phyloP scores from a whole-genome alignment of 92 coral and sea anemone species.

The Parazoanthus swiftii region DNA sequence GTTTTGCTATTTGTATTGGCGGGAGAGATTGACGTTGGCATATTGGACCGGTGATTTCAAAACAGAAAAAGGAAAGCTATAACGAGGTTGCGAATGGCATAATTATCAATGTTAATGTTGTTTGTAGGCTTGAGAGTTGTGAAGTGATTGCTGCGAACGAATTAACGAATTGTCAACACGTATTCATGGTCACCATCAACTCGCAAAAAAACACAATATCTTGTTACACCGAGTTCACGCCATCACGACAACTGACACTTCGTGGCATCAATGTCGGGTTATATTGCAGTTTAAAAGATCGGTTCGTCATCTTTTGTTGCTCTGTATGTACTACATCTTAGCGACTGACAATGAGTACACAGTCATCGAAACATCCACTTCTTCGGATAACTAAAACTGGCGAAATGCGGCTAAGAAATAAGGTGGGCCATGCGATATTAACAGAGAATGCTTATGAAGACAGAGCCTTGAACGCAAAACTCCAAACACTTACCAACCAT shows the following conservation, averaged over 20 bases:
- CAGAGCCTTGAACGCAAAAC: slow-evolving; percentile 70
- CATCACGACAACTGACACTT: background rate
- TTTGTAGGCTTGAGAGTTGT: background rate
- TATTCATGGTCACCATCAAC: background rate
- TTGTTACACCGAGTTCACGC: slow-evolving; percentile 24
- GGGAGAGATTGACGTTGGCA: background rate
- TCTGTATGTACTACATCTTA: background rate
- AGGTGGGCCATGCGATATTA: slow-evolving; percentile 82
- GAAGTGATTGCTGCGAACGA: background rate
- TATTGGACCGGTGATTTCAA: background rate
- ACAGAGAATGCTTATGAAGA: slow-evolving; percentile 93
- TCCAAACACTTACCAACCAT: slow-evolving; percentile 60
- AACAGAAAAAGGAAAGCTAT: background rate
- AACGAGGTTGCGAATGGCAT: background rate
- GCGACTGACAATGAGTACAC: slow-evolving; percentile 12
- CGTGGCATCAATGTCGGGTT: background rate
- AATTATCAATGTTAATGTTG: too few relatives aligned
- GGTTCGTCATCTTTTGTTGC: background rate
- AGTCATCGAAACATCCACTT: slow-evolving; percentile 36
- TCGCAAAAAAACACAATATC: background rate
- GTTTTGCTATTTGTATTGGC: too few relatives aligned
- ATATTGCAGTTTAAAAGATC: background rate
- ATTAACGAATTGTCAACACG: background rate
- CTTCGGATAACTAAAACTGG: slow-evolving; percentile 91
- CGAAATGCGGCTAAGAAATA: slow-evolving; percentile 86